Conservation (phyloP, 2,797 vertebrate species). For the Dicrostonyx torquatus region DNA sequence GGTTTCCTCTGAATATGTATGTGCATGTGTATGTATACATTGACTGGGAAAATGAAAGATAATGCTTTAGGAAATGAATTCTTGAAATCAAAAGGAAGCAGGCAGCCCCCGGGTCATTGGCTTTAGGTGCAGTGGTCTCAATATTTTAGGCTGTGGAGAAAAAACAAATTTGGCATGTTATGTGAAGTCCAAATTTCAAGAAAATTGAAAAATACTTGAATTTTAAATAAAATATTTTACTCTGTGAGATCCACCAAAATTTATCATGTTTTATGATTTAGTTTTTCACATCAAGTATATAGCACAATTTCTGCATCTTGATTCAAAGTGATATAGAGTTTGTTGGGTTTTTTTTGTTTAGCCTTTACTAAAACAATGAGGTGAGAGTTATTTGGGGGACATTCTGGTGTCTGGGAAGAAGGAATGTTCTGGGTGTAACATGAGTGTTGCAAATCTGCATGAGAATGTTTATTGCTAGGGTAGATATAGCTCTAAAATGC, state of each 20-base stretch:
- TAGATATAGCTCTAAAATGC: not conserved
- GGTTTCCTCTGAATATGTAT: not conserved
- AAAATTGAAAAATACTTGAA: not conserved
- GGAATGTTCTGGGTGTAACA: not conserved
- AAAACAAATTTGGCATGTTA: constrained; percentile 13
- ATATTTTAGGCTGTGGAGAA: constrained; percentile 10
- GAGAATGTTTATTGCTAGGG: not conserved
- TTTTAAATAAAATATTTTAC: constrained; percentile 46
- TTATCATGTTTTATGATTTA: not conserved
- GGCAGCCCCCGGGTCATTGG: not conserved
- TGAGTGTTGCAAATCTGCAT: not conserved
- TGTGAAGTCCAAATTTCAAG: not conserved
- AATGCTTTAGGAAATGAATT: constrained; percentile 58
- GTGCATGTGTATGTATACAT: not conserved
- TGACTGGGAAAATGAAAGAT: not conserved
- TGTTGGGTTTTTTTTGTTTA: not conserved
- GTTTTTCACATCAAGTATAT: not conserved
- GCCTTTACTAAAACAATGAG: not conserved
- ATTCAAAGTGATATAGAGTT: constrained; percentile 44
- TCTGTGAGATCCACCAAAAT: not conserved
- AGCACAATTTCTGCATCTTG: constrained; percentile 5
- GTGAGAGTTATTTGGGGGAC: not conserved
- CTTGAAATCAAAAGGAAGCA: constrained; percentile 17
- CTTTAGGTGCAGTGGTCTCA: constrained; percentile 40
- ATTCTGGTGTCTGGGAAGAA: not conserved